Evolutionary conservation across 2,113 vertebrate genomes (phyloP), one percentile per base, ranked within the genome.

Genomic region (Dipodomys spectabilis): DNA sequence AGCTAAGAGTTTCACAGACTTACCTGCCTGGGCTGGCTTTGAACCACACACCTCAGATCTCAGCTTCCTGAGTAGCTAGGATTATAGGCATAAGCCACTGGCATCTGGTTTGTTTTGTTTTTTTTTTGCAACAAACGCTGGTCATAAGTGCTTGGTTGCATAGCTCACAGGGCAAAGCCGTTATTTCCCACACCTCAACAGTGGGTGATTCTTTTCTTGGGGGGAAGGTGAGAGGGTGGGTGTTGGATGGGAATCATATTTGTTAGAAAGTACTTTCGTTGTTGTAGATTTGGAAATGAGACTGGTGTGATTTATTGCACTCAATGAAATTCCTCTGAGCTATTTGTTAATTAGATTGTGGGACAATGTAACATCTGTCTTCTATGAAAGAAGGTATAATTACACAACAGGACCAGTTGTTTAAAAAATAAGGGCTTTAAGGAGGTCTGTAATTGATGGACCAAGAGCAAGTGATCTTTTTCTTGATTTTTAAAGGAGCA

Each of bases 361-460:
- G 88, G 85, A 95, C 93, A 94, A 95, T 97, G 85, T 95, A 90
- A 83, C 95, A 82, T 92, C 83, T 95, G 92, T 95, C 82, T 96
- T 57, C 86, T 78, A 22, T 65, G 87, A 91, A 96, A 91, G 84
- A 93, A 95, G 71, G 75, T 93, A 0, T 95, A 85, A 95, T 96
- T 96, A 91, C 62, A 96, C 87, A 95, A 91, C 20, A 87, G 87
- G 73, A 87, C 68, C 94, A 90, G 92, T 92, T 85, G 44, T 89
- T 91, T 95, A 77, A 95, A 94, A 95, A 95, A 80, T 44, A 71
- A 78, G 82, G 35, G 27, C 73, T 96, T 68, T 39, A 67, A 57
- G 44, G 1, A 22, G 1, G 39, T 71, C 32, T 15, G 45, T 90
- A 68, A 45, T 68, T 35, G 71, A 25, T 44, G 69, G 16, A 4